Percentiles rank a stretch among this genome's conserved stretches.
Evolutionary conservation across 2,888 invertebrate species (phyloP).

Genomic region (Phaedon cochleariae): DNA sequence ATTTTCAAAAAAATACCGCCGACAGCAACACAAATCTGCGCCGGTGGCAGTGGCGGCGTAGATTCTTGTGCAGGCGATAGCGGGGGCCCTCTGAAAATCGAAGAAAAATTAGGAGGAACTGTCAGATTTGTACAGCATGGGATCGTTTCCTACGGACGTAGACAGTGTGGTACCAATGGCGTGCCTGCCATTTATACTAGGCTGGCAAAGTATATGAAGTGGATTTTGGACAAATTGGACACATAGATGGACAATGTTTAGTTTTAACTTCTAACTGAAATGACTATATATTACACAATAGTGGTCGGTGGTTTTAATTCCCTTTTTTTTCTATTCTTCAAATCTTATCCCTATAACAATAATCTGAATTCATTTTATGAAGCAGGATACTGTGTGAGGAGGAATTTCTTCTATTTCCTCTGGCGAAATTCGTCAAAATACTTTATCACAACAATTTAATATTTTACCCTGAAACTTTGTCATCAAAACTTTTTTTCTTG

Average conservation of each 20-base stretch:
- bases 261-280: no score
- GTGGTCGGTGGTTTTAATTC: no score
- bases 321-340: no score
- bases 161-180: conserved; percentile 59
- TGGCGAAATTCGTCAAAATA: no score
- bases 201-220: conserved; percentile 68
- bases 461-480: no score
- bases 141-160: conserved; percentile 62
- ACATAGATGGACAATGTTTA: background rate
- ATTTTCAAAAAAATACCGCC: conserved; percentile 49
- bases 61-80: conserved; percentile 75
- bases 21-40: conserved; percentile 66
- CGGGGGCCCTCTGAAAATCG: conserved; percentile 70
- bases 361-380: no score
- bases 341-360: no score
- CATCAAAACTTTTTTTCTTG: no score
- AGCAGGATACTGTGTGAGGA: no score
- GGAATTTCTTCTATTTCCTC: no score
- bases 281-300: no score
- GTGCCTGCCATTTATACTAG: conserved; percentile 75
- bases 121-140: conserved; percentile 65
- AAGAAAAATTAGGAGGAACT: conserved; percentile 55
- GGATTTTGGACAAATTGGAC: conserved; percentile 67
- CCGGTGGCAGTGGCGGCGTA: conserved; percentile 67
- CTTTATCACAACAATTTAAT: no score